Base-by-base conservation (phyloP, 2,797 vertebrate genomes). In the Myotis vivesi region DNA sequence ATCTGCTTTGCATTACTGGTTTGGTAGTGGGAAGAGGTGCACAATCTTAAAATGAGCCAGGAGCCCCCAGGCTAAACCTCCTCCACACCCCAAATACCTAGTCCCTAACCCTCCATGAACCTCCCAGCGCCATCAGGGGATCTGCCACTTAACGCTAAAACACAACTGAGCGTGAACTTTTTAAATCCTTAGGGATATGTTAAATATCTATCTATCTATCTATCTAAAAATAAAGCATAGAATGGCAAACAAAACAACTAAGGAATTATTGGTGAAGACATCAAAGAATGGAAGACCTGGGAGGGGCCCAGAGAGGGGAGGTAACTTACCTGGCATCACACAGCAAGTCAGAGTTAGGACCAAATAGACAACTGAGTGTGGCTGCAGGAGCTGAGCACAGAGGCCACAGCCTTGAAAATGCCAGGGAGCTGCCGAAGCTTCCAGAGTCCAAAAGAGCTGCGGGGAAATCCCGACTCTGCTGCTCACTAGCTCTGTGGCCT, bases 51-150 rank as follows among this genome's bases (percentile, higher is more conserved):
- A 7, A 41, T 23, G 30, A 85, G 49, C 12, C 49, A 28, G 57
- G 57, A 36, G 0, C 49, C 73, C 73, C 13, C 23, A 25, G 12
- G 6, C 1, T 68, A 23, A 33, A 28, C 41, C 59, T 57, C 23
- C 38, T 53, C 41, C n/a, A 19, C 2, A 41, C 19, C 62, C 53
- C 76, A 51, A n/a, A 62, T 28, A 28, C 36, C 49, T 68, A 15
- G n/a, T 46, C n/a, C 44, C 13, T 23, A 7, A 9, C 20, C 30
- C 8, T 1, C 20, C 38, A 0, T 0, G 28, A 13, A n/a, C 44
- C 59, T 51, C 23, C n/a, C 10, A 25, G 64, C 8, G 49, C 41
- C 6, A 2, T 30, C 89, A 25, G 33, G 22, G 22, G 87, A 68
- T 41, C 23, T 8, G 2, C 30, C 72, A 38, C 59, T 46, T 57